Percentiles rank a stretch among this genome's conserved stretches.
phyloP scores from a whole-genome alignment of 1,140 invertebrate genomes.

The Platorchestia sp. region DNA sequence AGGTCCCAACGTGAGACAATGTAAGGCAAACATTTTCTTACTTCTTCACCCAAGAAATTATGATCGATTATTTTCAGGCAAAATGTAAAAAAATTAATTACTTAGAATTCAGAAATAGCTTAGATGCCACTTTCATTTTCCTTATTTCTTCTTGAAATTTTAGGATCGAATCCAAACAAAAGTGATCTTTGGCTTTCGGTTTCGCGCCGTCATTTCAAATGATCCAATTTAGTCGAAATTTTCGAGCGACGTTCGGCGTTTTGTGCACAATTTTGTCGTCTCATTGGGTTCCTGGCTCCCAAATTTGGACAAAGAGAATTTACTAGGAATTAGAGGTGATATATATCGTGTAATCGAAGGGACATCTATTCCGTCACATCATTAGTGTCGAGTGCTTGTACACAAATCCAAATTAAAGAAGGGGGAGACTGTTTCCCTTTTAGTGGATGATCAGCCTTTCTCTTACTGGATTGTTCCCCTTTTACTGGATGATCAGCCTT shows the following conservation, averaged over 20 bases:
- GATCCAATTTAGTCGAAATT: background rate
- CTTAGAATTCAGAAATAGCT: too few relatives aligned
- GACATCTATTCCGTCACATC: slow-evolving; percentile 16
- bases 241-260: background rate
- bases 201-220: background rate
- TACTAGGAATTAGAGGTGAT: background rate
- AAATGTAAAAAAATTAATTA: too few relatives aligned
- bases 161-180: too few relatives aligned
- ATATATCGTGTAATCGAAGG: background rate
- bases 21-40: too few relatives aligned
- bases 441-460: background rate
- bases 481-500: background rate
- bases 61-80: too few relatives aligned
- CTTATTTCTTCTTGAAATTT: too few relatives aligned
- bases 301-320: slow-evolving; percentile 33
- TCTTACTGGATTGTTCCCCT: background rate
- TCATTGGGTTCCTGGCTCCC: background rate
- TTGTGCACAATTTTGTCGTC: background rate
- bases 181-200: background rate
- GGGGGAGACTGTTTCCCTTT: background rate
- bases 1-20: too few relatives aligned
- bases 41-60: too few relatives aligned
- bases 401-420: background rate
- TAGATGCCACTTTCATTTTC: too few relatives aligned
- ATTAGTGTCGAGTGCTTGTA: background rate